phyloP scores from a whole-genome alignment of 2,888 invertebrate species.

The Melolontha melolontha region DNA sequence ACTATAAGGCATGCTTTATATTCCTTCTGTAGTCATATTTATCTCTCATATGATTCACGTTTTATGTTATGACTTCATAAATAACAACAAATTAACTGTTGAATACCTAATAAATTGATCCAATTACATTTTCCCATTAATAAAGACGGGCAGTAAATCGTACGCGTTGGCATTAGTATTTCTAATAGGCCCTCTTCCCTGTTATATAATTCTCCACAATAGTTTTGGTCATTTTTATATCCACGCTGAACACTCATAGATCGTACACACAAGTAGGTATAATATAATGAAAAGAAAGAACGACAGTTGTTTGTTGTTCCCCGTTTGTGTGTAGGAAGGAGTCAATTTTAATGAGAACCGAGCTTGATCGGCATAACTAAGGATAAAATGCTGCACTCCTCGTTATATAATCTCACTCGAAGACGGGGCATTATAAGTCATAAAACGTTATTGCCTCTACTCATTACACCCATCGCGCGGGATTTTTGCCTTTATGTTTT shows the following conservation, averaged over 20 bases:
- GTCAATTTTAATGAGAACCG: conserved; percentile 28
- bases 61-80: conserved; percentile 13
- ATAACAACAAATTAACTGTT: conserved; percentile 19
- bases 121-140: conserved; percentile 20
- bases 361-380: conserved; percentile 20
- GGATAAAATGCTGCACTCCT: conserved; percentile 19
- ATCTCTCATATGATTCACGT: background rate
- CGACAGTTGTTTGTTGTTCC: background rate
- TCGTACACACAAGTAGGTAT: background rate
- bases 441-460: conserved; percentile 15
- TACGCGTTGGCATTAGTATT: conserved; percentile 9
- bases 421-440: conserved; percentile 28
- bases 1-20: too few species aligned
- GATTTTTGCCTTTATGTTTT: too few species aligned
- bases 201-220: conserved; percentile 17
- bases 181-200: conserved; percentile 3
- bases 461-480: background rate
- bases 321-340: conserved; percentile 22
- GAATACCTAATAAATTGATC: conserved; percentile 33
- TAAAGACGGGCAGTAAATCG: conserved; percentile 22
- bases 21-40: too few species aligned
- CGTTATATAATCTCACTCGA: conserved; percentile 13
- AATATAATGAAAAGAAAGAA: conserved; percentile 6
- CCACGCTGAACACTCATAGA: conserved; percentile 3
- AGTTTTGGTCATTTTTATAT: conserved; percentile 10